Conservation (phyloP, 2,113 vertebrate species). For the Ursus arctos region DNA sequence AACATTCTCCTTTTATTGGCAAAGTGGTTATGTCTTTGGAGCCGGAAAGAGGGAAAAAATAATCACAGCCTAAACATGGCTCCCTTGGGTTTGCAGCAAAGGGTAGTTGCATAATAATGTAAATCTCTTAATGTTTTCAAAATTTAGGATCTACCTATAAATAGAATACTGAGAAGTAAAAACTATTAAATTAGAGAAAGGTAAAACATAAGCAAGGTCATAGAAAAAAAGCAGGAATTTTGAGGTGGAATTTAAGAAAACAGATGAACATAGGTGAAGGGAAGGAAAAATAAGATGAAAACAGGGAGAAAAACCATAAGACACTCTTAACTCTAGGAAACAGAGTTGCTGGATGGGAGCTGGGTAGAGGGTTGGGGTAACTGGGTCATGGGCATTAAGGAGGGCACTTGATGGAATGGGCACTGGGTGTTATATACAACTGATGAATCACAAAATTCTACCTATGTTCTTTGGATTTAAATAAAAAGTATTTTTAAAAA, state of each 20-base stretch:
- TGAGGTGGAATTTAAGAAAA: not conserved
- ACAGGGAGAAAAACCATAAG: not conserved
- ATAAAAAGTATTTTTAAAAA: not conserved
- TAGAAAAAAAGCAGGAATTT: not conserved
- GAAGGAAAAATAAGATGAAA: not conserved
- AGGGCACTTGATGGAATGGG: not conserved
- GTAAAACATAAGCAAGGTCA: not conserved
- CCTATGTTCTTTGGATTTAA: not conserved
- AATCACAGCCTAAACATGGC: not conserved
- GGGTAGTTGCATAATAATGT: not conserved
- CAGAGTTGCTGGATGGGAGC: not conserved
- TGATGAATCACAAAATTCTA: not conserved
- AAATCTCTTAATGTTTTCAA: not conserved
- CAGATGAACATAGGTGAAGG: not conserved
- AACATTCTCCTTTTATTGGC: not conserved
- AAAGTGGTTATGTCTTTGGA: not conserved
- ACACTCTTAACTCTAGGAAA: not conserved
- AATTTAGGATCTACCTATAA: not conserved
- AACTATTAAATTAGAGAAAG: not conserved
- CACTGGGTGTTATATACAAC: not conserved
- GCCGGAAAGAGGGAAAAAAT: not conserved
- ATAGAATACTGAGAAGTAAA: not conserved
- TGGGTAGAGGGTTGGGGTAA: not conserved
- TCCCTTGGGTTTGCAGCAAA: not conserved
- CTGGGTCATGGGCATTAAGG: not conserved